Evolutionary conservation across 2,888 invertebrate genomes (phyloP), one percentile per base, ranked within the genome.

Genomic region (Plusia festucae): DNA sequence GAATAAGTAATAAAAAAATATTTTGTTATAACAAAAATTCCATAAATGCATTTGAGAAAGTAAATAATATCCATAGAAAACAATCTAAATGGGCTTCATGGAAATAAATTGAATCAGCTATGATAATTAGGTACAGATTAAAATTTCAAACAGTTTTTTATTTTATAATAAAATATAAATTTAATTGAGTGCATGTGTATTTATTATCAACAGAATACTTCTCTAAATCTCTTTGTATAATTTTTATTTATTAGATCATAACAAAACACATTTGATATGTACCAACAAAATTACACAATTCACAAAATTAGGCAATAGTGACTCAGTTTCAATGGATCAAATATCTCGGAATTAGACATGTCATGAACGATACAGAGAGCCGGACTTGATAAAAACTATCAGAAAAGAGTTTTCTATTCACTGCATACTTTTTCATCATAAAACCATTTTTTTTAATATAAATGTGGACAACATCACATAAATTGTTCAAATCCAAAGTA

Each of bases 11-110:
- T n/a, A n/a, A n/a, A n/a, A n/a, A n/a, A n/a, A 40, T 40, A n/a
- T 40, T 40, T 15, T n/a, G 40, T 40, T n/a, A n/a, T 40, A n/a
- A 40, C n/a, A 7, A 40, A 1, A n/a, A 40, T 40, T 40, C 40
- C 40, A 40, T 40, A 40, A 40, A 40, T 40, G 40, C 40, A 40
- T 40, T 40, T n/a, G 40, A 40, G 40, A 40, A 40, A 40, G n/a
- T 34, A 34, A 13, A 15, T 15, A n/a, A 40, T 15, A 15, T 15
- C 13, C 6, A 40, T n/a, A 7, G n/a, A 15, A 34, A 15, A 34
- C 15, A 34, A 34, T 34, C 13, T 4, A 2, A 15, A 34, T 4
- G 11, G 8, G 7, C 8, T 9, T 9, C 1, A 9, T 30, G 30
- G n/a, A n/a, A n/a, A n/a, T n/a, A n/a, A n/a, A n/a, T n/a, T n/a